Evolutionary conservation across 2,888 invertebrate species (phyloP).

Genomic region (Pantelozetes paolii): DNA sequence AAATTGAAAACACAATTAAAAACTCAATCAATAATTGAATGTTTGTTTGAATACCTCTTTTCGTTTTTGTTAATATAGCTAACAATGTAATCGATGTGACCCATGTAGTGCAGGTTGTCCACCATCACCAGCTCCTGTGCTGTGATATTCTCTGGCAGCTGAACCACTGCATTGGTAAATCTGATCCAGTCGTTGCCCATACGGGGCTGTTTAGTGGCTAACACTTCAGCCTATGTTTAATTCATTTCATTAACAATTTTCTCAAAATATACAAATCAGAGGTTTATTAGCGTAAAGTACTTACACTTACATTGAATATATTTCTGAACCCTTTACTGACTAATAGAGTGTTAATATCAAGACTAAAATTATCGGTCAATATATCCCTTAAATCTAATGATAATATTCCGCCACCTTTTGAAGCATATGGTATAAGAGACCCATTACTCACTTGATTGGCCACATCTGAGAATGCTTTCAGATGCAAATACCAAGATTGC

Average conservation of each 20-base stretch:
- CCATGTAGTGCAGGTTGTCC: slow-evolving; percentile 37
- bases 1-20: neutral
- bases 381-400: neutral
- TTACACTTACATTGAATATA: too few relatives aligned
- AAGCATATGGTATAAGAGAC: neutral
- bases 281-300: neutral
- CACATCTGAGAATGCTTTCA: slow-evolving; percentile 41
- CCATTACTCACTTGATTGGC: slow-evolving; percentile 40
- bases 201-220: slow-evolving; percentile 32
- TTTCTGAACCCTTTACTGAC: too few relatives aligned
- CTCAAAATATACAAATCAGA: neutral
- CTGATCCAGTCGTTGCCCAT: slow-evolving; percentile 41
- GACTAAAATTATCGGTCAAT: too few relatives aligned
- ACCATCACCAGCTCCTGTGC: slow-evolving; percentile 38
- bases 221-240: slow-evolving; percentile 29
- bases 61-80: slow-evolving; percentile 36
- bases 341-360: too few relatives aligned
- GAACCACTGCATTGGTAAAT: slow-evolving; percentile 34
- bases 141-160: slow-evolving; percentile 17
- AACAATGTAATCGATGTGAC: slow-evolving; percentile 40
- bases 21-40: too few relatives aligned
- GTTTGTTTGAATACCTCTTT: slow-evolving; percentile 35
- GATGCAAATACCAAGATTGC: slow-evolving; percentile 39
- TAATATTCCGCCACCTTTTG: neutral
- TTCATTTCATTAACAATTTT: too few relatives aligned